Evolutionary conservation across 2,888 invertebrate genomes (phyloP), one percentile per base, ranked within the genome.

Genomic region (Syritta pipiens): DNA sequence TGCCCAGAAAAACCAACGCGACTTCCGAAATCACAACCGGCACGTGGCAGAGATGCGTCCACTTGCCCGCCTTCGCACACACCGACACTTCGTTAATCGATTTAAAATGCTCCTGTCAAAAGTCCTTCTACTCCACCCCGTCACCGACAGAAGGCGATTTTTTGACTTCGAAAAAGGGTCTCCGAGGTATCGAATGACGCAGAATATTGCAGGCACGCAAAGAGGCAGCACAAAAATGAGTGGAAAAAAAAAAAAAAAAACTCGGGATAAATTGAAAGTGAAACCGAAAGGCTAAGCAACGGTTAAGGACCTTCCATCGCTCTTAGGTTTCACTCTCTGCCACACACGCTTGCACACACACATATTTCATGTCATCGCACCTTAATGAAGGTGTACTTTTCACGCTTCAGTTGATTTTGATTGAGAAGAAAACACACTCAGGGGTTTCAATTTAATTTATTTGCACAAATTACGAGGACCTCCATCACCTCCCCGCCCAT

Each of bases 391-490:
- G 44, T 60, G 51, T 67, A 40, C 12, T 51, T 32, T 32, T 67
- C 60, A 59, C 37, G 32, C 51, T 53, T 67, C 53, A 60, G 53
- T 53, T 24, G 40, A 17, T 74, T 74, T 74, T 60, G 51, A 60
- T 67, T 72, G 65, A 72, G 57, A 35, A 40, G 5, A 37, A 9
- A 12, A 30, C 14, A 44, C 53, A 48, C 55, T 60, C 59, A 53
- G 51, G 44, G 67, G 51, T 46, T 74, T 74, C 53, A 12, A 28
- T 48, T 59, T 67, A 71, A 74, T 67, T 74, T 57, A 65, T 74
- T 65, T 57, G 51, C 65, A 59, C 72, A 65, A 55, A 49, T 65
- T 57, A 57, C 65, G n/a, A n/a, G n/a, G n/a, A 19, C 17, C 19
- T 14, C 22, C 7, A 28, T n/a, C 9, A 28, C 9, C 28, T n/a